Percentiles rank a stretch among this genome's conserved stretches.
phyloP scores from a whole-genome alignment of 2,113 vertebrate genomes.

The Esox niger region DNA sequence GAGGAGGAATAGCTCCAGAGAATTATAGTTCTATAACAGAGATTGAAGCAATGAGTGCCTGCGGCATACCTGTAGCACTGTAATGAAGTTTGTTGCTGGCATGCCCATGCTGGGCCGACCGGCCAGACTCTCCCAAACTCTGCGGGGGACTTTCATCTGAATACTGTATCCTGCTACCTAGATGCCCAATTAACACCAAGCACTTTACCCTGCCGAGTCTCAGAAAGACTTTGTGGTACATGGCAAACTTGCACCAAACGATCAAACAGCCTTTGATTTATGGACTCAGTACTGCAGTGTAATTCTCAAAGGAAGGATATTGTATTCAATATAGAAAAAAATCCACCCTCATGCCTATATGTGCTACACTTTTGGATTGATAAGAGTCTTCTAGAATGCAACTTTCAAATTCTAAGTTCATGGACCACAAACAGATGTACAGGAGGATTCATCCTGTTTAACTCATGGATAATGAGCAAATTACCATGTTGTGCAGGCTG shows the following conservation, averaged over 20 bases:
- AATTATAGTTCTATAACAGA: background rate
- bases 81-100: slow-evolving; percentile 5
- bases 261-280: background rate
- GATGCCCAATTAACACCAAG: slow-evolving; percentile 10
- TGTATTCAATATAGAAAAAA: too few species aligned
- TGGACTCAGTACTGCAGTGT: background rate
- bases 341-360: too few species aligned
- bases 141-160: slow-evolving; percentile 5
- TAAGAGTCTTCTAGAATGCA: too few species aligned
- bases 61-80: slow-evolving; percentile 14
- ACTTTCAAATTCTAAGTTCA: background rate
- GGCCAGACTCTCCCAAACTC: background rate
- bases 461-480: background rate
- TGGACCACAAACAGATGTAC: background rate
- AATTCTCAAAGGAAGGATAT: background rate
- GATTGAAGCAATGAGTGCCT: slow-evolving; percentile 4
- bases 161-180: slow-evolving; percentile 5
- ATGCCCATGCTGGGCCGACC: background rate
- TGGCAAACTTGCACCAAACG: too few species aligned
- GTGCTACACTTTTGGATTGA: too few species aligned
- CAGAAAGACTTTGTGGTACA: too few species aligned
- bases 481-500: background rate
- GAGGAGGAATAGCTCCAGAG: background rate
- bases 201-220: background rate
- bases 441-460: background rate